Base-by-base conservation (phyloP, 2,797 vertebrate genomes). In the Hypotaenidia okinawae region DNA sequence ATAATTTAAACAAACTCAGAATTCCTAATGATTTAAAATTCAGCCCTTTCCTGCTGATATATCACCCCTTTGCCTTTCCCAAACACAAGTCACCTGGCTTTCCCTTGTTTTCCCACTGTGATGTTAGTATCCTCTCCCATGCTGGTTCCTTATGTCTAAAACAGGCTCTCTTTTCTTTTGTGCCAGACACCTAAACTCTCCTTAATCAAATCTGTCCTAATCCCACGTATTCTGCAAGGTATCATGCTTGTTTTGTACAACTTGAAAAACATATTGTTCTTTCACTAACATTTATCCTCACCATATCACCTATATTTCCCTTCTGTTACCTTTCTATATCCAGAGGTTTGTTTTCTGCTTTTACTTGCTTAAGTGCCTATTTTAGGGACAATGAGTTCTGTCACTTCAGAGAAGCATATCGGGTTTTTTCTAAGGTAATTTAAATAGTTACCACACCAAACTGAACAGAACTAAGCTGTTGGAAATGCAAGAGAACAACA, bases 91-190 rank as follows among this genome's bases (percentile, higher is more conserved):
- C 75, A 91, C 43, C 5, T 89, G 91, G 10, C 47, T 43, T 67
- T 51, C 64, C 23, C 32, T 41, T 89, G 59, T 57, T 87, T 89
- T 77, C 95, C 87, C 41, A 57, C 89, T 96, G 87, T 64, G 91
- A 93, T 78, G 67, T 79, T 28, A 2, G 70, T 13, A 92, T 94
- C 87, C 95, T 95, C 91, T 90, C 85, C 68, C 95, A 87, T 87
- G 94, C 94, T 96, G 94, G 5, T 14, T 89, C 93, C 92, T 96
- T 93, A 87, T 94, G 92, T 64, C 68, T 84, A 68, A 62, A 69
- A 45, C 74, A 78, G 41, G 49, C 33, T 78, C 45, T 22, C 23
- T 49, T 68, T 33, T 30, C 22, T 58, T 82, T 54, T 58, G 57
- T 91, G 93, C 87, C 95, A 97, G 87, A 89, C 52, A 64, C n/a